A percentile compares a stretch with the other conserved stretches of the same genome.
These are phyloP conservation scores for Cataglyphis hispanica DNA, from an alignment of 1,140 invertebrate genomes.

Conservation along the genomic window DNA sequence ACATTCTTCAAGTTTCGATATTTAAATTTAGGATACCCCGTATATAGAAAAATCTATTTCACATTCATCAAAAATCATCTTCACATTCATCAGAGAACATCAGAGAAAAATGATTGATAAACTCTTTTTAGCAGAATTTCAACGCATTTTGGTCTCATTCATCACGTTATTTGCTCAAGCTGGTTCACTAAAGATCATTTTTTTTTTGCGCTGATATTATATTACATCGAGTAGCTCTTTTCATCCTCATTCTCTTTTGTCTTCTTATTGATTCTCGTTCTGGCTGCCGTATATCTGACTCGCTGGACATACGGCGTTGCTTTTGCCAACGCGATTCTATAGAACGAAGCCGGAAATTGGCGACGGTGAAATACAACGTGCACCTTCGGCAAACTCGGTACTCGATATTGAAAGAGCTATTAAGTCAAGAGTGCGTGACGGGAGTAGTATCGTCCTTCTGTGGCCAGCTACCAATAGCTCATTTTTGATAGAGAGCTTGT, in stretches of 20 bases:
- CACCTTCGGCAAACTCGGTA: slow-evolving; percentile 50
- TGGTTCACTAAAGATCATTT: slow-evolving; percentile 34
- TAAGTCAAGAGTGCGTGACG: slow-evolving; percentile 55
- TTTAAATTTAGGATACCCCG: no score
- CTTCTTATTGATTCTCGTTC: slow-evolving; percentile 54
- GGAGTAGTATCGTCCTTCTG: slow-evolving; percentile 26
- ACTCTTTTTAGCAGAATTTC: slow-evolving; percentile 5
- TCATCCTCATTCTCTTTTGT: slow-evolving; percentile 36
- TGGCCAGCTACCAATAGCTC: slow-evolving; percentile 4
- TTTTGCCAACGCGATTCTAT: slow-evolving; percentile 12
- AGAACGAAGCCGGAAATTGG: slow-evolving; percentile 55
- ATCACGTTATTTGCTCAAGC: slow-evolving; percentile 35
- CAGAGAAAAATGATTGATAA: slow-evolving; percentile 11
- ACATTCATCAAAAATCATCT: not conserved
- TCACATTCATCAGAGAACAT: not conserved
- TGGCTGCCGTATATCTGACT: slow-evolving; percentile 37
- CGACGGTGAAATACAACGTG: slow-evolving; percentile 58
- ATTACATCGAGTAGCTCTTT: slow-evolving; percentile 29
- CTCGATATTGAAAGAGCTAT: slow-evolving; percentile 58
- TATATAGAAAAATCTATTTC: slow-evolving; percentile 1
- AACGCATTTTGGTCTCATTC: slow-evolving; percentile 30
- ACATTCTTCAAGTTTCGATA: no score
- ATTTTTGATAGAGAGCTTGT: slow-evolving; percentile 1
- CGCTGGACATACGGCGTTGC: slow-evolving; percentile 32
- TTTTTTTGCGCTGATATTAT: slow-evolving; percentile 33